A percentile compares a stretch with the other conserved stretches of the same genome.
Conservation (phyloP, 2,888 invertebrate genomes). For the Iphiclides podalirius region DNA sequence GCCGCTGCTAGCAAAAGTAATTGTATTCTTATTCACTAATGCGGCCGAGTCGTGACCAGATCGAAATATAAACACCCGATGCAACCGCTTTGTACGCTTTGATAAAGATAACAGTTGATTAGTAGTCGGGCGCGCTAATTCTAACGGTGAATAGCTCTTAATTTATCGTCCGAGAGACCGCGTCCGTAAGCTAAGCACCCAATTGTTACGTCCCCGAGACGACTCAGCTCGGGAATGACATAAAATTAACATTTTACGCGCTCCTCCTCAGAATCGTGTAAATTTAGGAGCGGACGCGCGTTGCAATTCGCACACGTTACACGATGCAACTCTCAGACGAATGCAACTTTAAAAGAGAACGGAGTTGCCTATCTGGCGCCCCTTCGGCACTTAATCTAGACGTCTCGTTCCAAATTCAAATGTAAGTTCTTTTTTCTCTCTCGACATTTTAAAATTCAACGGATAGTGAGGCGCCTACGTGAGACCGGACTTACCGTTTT, state of each 20-base stretch:
- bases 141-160: conserved; percentile 41
- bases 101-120: conserved; percentile 55
- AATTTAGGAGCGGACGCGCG: conserved; percentile 9
- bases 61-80: conserved; percentile 46
- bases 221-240: conserved; percentile 25
- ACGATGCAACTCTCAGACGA: neutral
- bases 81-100: conserved; percentile 31
- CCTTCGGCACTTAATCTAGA: neutral
- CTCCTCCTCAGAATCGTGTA: conserved; percentile 18
- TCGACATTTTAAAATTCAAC: conserved; percentile 30
- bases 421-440: conserved; percentile 19
- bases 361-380: neutral
- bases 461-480: conserved; percentile 28
- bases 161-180: conserved; percentile 45
- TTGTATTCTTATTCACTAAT: conserved; percentile 44
- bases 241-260: conserved; percentile 34
- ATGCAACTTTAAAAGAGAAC: neutral
- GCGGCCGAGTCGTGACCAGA: conserved; percentile 61
- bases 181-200: conserved; percentile 26
- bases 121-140: conserved; percentile 42
- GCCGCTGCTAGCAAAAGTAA: conserved; percentile 26
- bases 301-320: no score
- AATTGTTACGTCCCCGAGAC: conserved; percentile 17
- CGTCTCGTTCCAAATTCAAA: conserved; percentile 29
- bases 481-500: conserved; percentile 27